Conservation (phyloP, 1,140 invertebrate genomes). For the Tetragnatha versicolor region DNA sequence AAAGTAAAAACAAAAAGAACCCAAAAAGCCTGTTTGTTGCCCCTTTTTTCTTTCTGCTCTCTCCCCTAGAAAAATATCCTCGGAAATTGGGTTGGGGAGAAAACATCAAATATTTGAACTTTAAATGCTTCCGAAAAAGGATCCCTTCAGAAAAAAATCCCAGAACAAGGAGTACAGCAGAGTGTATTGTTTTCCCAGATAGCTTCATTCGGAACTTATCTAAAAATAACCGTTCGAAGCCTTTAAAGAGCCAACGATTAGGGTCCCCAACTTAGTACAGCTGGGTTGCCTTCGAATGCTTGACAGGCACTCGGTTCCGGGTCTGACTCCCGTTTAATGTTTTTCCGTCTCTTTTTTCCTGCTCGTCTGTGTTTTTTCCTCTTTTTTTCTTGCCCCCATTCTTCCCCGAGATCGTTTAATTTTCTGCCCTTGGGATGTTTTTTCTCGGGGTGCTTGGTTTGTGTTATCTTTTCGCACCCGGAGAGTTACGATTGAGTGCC, state of each 20-base stretch:
- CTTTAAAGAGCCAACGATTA: constrained; percentile 9
- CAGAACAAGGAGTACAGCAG: background rate
- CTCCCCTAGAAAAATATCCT: background rate
- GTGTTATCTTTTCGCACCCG: background rate
- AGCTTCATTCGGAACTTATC: constrained; percentile 7
- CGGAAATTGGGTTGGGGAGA: background rate
- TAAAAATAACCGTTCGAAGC: constrained; percentile 26
- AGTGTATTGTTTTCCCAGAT: constrained; percentile 22
- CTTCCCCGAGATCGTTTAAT: background rate
- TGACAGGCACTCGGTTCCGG: constrained; percentile 31
- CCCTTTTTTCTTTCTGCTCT: background rate
- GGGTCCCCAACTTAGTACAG: constrained; percentile 1
- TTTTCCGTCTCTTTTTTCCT: background rate
- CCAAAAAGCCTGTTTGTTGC: no score
- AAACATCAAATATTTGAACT: no score
- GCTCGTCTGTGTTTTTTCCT: background rate
- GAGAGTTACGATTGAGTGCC: background rate
- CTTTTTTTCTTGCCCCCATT: constrained; percentile 1
- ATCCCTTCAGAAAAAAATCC: background rate
- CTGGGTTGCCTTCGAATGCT: constrained; percentile 21
- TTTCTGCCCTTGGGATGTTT: background rate
- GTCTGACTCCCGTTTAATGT: constrained; percentile 6
- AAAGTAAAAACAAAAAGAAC: background rate
- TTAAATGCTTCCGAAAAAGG: background rate
- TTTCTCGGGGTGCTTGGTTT: background rate